Conservation (phyloP, 64 coral and sea anemone genomes). For the Trachythela sp. region DNA sequence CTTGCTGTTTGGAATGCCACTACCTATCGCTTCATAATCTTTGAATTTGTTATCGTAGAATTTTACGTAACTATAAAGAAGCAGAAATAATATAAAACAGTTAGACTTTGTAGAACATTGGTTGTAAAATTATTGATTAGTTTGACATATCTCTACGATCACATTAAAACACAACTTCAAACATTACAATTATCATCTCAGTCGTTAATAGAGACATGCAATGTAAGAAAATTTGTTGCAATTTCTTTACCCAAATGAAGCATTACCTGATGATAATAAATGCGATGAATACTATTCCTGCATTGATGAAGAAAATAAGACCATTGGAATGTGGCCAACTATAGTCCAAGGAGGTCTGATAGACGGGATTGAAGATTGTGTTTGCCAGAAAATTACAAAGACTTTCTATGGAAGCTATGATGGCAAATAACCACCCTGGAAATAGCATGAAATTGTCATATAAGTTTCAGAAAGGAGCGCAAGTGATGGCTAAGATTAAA, state of each 20-base stretch:
- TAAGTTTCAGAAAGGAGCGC: too few relatives aligned
- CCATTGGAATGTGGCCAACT: constrained; percentile 76
- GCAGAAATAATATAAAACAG: not conserved
- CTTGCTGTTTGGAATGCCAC: not conserved
- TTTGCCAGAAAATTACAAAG: constrained; percentile 74
- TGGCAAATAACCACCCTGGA: constrained; percentile 70
- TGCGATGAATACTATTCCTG: constrained; percentile 58
- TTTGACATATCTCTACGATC: too few relatives aligned
- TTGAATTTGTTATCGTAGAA: not conserved
- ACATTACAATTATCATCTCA: too few relatives aligned
- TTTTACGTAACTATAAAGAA: not conserved
- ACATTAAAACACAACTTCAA: too few relatives aligned
- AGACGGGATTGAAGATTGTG: constrained; percentile 75
- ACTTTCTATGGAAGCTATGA: constrained; percentile 78
- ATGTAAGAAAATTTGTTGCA: too few relatives aligned
- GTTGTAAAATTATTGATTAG: too few relatives aligned
- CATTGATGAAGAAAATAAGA: constrained; percentile 83
- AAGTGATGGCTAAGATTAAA: too few relatives aligned
- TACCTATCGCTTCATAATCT: not conserved
- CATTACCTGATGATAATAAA: constrained; percentile 60
- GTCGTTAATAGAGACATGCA: too few relatives aligned
- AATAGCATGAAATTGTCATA: not conserved
- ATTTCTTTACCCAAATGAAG: too few relatives aligned
- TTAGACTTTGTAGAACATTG: too few relatives aligned
- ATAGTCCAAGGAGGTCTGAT: constrained; percentile 62